Percentiles rank a stretch among this genome's conserved stretches.
Conservation (phyloP, 2,888 invertebrate species). For the Apodemia zela region DNA sequence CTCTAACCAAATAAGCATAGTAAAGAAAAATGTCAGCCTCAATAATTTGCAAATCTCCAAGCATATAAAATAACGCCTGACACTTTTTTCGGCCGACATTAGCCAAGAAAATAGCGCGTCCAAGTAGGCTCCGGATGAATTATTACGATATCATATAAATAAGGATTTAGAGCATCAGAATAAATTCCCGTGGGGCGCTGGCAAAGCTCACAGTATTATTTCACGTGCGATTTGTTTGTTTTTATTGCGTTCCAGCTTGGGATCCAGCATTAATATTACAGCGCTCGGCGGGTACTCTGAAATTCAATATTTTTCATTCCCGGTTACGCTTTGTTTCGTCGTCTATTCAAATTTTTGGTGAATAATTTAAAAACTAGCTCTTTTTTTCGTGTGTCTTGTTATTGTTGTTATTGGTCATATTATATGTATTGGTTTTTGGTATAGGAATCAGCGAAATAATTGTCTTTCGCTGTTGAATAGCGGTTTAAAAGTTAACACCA, state of each 20-base stretch:
- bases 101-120: conserved; percentile 16
- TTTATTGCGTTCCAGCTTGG: conserved; percentile 51
- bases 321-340: conserved; percentile 22
- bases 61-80: conserved; percentile 5
- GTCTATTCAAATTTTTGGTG: conserved; percentile 21
- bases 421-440: conserved; percentile 4
- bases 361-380: conserved; percentile 20
- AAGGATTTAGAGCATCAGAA: conserved; percentile 70
- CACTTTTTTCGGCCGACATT: conserved; percentile 15
- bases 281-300: conserved; percentile 28
- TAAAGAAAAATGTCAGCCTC: neutral
- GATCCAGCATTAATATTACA: conserved; percentile 42
- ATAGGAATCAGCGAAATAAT: neutral
- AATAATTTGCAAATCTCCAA: conserved; percentile 5
- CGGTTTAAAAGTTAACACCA: too few relatives aligned
- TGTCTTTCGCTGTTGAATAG: too few relatives aligned
- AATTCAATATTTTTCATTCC: conserved; percentile 37
- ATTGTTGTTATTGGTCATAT: neutral
- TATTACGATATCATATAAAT: conserved; percentile 72
- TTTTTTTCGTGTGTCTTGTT: conserved; percentile 7
- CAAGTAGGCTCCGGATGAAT: conserved; percentile 42
- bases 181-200: conserved; percentile 50
- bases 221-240: conserved; percentile 70
- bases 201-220: conserved; percentile 56
- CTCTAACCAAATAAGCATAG: too few relatives aligned